These are phyloP conservation scores for Eubasilissa splendida DNA, from an alignment of 2,888 invertebrate genomes.

Conservation along the genomic window DNA sequence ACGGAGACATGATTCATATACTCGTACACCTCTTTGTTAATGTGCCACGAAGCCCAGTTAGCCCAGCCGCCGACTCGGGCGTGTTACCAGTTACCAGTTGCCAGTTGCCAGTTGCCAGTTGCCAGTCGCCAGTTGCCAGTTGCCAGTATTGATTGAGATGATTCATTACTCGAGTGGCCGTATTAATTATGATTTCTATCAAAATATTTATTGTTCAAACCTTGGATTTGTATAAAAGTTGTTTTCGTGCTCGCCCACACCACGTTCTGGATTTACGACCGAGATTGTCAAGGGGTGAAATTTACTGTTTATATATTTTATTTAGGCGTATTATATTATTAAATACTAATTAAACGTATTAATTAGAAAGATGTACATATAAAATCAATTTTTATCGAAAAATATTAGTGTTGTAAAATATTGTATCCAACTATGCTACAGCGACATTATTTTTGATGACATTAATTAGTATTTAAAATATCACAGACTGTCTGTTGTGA, in stretches of 20 bases:
- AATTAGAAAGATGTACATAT: no score
- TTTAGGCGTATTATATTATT: no score
- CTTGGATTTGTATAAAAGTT: slow-evolving; percentile 28
- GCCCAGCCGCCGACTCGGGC: background rate
- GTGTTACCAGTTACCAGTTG: background rate
- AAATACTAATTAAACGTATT: no score
- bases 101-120: background rate
- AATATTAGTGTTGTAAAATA: no score
- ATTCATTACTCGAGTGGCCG: slow-evolving; percentile 16
- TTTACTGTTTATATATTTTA: background rate
- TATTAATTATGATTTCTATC: slow-evolving; percentile 26
- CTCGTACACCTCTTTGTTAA: slow-evolving; percentile 9
- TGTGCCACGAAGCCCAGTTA: background rate
- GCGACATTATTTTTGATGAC: no score
- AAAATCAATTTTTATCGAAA: no score
- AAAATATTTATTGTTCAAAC: slow-evolving; percentile 13
- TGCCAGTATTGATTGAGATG: slow-evolving; percentile 26
- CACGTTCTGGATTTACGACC: background rate
- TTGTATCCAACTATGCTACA: no score
- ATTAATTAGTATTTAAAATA: no score
- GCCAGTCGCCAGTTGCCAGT: background rate
- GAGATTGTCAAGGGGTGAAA: slow-evolving; percentile 12
- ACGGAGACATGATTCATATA: slow-evolving; percentile 15
- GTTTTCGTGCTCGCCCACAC: slow-evolving; percentile 21
- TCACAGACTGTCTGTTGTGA: no score